Evolutionary conservation across 2,113 vertebrate species (phyloP).

Genomic region (Ceyx margarethae): DNA sequence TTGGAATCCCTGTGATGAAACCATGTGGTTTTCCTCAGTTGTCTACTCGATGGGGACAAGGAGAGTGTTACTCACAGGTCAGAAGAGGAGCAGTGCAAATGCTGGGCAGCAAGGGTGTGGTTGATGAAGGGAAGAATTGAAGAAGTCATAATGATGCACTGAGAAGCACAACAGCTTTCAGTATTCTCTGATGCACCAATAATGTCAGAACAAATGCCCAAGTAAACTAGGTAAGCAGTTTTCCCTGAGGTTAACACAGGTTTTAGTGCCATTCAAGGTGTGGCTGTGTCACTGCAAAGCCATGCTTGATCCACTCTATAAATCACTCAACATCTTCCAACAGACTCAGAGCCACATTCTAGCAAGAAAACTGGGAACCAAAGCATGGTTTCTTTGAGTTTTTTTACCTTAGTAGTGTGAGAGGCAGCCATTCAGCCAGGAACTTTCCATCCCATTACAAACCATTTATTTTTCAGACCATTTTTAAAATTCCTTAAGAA

Average conservation of each 20-base stretch:
- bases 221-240: neutral
- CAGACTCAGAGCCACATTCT: neutral
- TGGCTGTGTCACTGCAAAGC: neutral
- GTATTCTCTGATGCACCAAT: constrained; percentile 20
- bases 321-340: neutral
- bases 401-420: neutral
- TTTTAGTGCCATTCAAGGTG: neutral
- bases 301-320: neutral
- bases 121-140: constrained; percentile 22
- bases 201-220: constrained; percentile 29
- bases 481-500: neutral
- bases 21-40: neutral
- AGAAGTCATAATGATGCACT: constrained; percentile 22
- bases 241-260: neutral
- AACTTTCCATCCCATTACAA: neutral
- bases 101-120: neutral
- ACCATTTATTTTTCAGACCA: neutral
- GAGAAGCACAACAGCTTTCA: neutral
- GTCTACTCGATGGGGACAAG: constrained; percentile 10
- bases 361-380: neutral
- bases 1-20: neutral
- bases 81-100: neutral
- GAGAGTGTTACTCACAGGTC: neutral
- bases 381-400: neutral
- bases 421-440: neutral